phyloP scores from a whole-genome alignment of 2,113 vertebrate species.

The Sphyrna mokarran region DNA sequence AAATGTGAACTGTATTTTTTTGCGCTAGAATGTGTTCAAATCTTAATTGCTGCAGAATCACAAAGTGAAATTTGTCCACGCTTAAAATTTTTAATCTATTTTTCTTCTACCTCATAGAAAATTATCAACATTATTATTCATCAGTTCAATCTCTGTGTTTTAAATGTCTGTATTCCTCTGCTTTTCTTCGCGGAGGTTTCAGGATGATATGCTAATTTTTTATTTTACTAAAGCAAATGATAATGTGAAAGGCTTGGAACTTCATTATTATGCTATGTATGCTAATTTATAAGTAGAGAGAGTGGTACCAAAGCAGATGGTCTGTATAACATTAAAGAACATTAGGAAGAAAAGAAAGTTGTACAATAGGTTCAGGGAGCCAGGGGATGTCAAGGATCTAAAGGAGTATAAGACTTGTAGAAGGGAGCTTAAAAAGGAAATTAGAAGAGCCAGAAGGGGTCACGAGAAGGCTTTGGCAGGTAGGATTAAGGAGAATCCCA shows the following conservation, averaged over 20 bases:
- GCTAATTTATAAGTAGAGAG: neutral
- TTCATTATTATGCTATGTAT: neutral
- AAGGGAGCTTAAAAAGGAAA: too few relatives aligned
- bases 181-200: neutral
- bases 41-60: neutral
- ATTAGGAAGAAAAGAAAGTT: too few relatives aligned
- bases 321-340: neutral
- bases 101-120: neutral
- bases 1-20: neutral
- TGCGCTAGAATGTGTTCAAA: neutral
- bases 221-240: neutral
- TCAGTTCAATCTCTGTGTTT: neutral
- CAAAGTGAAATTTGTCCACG: neutral
- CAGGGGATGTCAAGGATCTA: too few relatives aligned
- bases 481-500: too few relatives aligned
- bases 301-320: neutral
- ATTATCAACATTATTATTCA: neutral
- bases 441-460: too few relatives aligned
- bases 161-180: neutral
- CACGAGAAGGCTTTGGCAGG: too few relatives aligned
- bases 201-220: neutral
- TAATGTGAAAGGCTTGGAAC: neutral
- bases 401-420: too few relatives aligned
- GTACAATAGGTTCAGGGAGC: too few relatives aligned
- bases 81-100: neutral